Conservation (phyloP, 2,797 vertebrate genomes). For the Eulemur mongoz region DNA sequence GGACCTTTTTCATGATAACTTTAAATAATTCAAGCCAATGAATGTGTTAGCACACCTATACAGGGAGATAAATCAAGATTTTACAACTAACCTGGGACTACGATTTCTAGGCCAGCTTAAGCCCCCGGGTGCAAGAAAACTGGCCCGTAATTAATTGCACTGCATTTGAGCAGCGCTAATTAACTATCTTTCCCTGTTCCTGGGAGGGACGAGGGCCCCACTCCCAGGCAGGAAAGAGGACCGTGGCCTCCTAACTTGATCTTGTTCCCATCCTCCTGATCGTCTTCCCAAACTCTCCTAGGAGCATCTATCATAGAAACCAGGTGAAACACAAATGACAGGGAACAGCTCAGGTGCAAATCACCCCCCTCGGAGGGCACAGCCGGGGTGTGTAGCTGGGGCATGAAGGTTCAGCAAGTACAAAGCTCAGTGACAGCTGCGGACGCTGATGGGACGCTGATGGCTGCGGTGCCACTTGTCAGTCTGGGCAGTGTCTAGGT, state of each 20-base stretch:
- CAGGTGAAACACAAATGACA: not conserved
- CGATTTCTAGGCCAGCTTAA: not conserved
- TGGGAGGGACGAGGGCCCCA: not conserved
- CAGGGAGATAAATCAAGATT: slow-evolving; percentile 68
- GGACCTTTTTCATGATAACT: slow-evolving; percentile 55
- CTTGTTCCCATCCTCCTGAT: not conserved
- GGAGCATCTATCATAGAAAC: not conserved
- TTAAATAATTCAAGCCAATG: slow-evolving; percentile 63
- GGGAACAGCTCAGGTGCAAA: not conserved
- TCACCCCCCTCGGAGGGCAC: not conserved
- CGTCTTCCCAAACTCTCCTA: slow-evolving; percentile 18
- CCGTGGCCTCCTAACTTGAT: no score
- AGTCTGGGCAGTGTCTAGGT: not conserved
- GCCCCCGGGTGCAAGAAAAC: not conserved
- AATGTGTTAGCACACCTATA: slow-evolving; percentile 68
- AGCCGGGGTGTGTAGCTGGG: fast-evolving
- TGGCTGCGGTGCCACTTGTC: not conserved
- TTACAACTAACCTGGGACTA: not conserved
- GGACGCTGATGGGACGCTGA: not conserved
- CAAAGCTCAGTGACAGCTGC: not conserved
- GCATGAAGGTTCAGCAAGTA: no score
- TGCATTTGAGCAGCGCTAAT: not conserved
- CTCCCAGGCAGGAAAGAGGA: not conserved
- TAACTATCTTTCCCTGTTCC: not conserved
- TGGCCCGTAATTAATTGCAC: not conserved